phyloP scores from a whole-genome alignment of 2,113 vertebrate species.

The Neogale vison region DNA sequence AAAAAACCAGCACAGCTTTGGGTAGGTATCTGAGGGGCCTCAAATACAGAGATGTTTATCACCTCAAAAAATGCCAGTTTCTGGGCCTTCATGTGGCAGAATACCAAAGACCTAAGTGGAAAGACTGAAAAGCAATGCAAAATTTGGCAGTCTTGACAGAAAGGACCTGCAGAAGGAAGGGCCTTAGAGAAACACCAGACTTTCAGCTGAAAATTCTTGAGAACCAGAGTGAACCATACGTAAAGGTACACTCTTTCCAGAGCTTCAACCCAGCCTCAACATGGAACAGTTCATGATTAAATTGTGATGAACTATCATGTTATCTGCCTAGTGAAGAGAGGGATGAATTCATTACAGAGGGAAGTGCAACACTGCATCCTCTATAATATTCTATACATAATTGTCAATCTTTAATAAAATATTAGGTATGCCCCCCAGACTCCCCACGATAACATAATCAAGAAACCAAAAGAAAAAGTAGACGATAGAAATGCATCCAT shows the following conservation, averaged over 20 bases:
- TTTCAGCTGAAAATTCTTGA: not conserved
- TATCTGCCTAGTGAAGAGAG: not conserved
- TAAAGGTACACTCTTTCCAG: not conserved
- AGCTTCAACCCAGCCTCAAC: not conserved
- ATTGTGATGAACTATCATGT: not conserved
- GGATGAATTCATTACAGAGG: not conserved
- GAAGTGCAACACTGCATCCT: not conserved
- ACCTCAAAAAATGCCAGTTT: not conserved
- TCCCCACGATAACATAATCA: not conserved
- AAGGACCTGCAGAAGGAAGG: not conserved
- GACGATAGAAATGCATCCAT: not conserved
- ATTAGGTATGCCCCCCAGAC: not conserved
- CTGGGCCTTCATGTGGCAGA: not conserved
- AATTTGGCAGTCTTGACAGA: not conserved
- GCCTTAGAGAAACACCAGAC: not conserved
- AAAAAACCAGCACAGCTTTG: not conserved
- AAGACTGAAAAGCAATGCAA: not conserved
- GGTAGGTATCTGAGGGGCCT: not conserved
- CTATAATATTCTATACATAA: not conserved
- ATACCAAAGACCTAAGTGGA: not conserved
- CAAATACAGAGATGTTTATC: not conserved
- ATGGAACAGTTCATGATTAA: not conserved
- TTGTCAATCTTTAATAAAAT: not conserved
- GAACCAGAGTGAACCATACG: not conserved
- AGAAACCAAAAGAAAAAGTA: not conserved